phyloP scores from a whole-genome alignment of 2,797 vertebrate genomes.

The Carduelis carduelis region DNA sequence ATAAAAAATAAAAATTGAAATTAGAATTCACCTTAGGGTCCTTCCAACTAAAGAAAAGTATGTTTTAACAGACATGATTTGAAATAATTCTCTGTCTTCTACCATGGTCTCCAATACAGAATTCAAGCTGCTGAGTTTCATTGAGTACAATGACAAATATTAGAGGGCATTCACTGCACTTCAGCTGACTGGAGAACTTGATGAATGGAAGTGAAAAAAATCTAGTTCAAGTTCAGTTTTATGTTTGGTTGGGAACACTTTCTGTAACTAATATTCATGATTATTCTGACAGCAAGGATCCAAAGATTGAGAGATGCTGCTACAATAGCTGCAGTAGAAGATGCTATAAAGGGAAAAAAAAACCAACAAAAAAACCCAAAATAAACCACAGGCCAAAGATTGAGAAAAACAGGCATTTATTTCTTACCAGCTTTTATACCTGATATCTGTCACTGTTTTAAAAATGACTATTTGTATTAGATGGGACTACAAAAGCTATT shows the following conservation, averaged over 20 bases:
- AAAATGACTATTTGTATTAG: neutral
- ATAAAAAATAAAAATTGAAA: neutral
- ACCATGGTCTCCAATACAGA: neutral
- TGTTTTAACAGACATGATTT: neutral
- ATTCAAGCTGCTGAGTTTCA: neutral
- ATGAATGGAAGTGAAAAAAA: neutral
- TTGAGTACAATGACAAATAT: neutral
- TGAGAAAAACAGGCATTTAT: neutral
- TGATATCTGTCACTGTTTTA: neutral
- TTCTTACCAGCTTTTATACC: neutral
- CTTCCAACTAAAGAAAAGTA: neutral
- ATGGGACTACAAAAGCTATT: neutral
- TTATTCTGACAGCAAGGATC: neutral
- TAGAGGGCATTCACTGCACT: neutral
- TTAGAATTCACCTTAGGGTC: neutral
- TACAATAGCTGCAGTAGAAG: neutral
- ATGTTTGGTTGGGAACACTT: neutral
- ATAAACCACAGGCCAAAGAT: neutral
- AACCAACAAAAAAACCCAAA: neutral
- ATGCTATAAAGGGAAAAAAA: neutral
- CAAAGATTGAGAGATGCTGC: neutral
- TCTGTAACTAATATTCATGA: neutral
- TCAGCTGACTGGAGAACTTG: neutral
- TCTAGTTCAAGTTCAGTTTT: neutral
- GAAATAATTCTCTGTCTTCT: neutral